Base-by-base conservation (phyloP, 1,140 invertebrate genomes). In the Drosophila kikkawai region DNA sequence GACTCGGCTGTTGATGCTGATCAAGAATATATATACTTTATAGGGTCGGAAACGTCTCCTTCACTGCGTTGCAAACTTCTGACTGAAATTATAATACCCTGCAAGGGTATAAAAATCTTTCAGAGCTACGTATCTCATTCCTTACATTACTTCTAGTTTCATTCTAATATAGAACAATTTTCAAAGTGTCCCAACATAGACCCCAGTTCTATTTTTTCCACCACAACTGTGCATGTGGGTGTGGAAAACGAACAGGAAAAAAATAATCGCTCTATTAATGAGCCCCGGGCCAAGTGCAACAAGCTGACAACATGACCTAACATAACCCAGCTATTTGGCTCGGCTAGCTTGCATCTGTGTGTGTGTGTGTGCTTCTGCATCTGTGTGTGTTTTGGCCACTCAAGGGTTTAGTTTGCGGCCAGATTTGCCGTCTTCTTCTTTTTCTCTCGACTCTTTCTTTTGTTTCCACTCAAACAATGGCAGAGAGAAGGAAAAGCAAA, bases 231-330 rank as follows among this genome's bases (percentile, higher is more conserved):
- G 59, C 45, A 17, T 53, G 44, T 47, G 63, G 67, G 73, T 68
- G 66, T 34, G 79, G 71, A 48, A 60, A 26, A 60, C 48, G 55
- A 42, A 45, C 44, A 68, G 56, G 56, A 39, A 78, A 84, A 82
- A 88, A 86, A 86, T 86, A 90, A 91, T 91, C 87, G 86, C 74
- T 75, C 76, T 75, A 91, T 91, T 91, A 91, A 91, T 91, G 88
- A 85, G 84, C 75, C 81, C 70, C 69, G 71, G 88, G 88, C 88
- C 88, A 91, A 91, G 88, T 91, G 88, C 88, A 91, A 91, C 85
- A 90, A 88, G 84, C 84, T 79, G 84, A 78, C 85, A 84, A 84
- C 81, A 88, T 87, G 84, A 87, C 84, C 80, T 77, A 76, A 71
- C 84, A 77, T 79, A 78, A 78, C 78, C 45, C 42, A 56, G 71